These are phyloP conservation scores for Rhinophrynus dorsalis DNA, from an alignment of 2,797 vertebrate genomes.

Conservation along the genomic window DNA sequence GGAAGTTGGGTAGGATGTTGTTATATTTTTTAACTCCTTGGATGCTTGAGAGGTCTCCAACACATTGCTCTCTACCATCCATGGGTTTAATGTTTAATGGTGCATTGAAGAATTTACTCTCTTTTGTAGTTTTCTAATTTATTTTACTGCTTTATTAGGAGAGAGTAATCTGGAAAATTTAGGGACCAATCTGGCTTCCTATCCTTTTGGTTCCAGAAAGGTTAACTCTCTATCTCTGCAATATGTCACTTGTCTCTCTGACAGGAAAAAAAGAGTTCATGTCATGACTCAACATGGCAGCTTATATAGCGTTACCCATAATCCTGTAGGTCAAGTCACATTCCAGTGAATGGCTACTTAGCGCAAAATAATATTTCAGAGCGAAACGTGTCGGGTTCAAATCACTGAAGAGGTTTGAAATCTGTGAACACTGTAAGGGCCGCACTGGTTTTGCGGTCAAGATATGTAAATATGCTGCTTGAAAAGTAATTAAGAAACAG, in stretches of 20 bases:
- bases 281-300: neutral
- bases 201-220: neutral
- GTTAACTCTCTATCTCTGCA: slow-evolving; percentile 12
- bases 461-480: slow-evolving; percentile 70
- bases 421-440: slow-evolving; percentile 64
- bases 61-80: too few relatives aligned
- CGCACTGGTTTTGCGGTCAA: slow-evolving; percentile 79
- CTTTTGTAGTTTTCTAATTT: slow-evolving; percentile 43
- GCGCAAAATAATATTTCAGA: neutral
- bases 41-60: too few relatives aligned
- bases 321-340: neutral
- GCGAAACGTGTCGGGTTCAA: slow-evolving; percentile 47
- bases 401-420: slow-evolving; percentile 55
- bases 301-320: neutral
- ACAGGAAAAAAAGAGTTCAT: neutral
- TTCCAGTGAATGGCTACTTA: neutral
- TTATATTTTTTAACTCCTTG: too few relatives aligned
- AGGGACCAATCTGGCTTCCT: slow-evolving; percentile 18
- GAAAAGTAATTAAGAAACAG: slow-evolving; percentile 67
- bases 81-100: slow-evolving; percentile 8
- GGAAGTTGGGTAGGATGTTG: too few relatives aligned
- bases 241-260: neutral
- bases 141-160: slow-evolving; percentile 26
- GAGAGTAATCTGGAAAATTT: slow-evolving; percentile 4
- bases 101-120: slow-evolving; percentile 34